A percentile compares a stretch with the other conserved stretches of the same genome.
phyloP scores from a whole-genome alignment of 1,140 invertebrate genomes.

The Leptopilina clavipes region DNA sequence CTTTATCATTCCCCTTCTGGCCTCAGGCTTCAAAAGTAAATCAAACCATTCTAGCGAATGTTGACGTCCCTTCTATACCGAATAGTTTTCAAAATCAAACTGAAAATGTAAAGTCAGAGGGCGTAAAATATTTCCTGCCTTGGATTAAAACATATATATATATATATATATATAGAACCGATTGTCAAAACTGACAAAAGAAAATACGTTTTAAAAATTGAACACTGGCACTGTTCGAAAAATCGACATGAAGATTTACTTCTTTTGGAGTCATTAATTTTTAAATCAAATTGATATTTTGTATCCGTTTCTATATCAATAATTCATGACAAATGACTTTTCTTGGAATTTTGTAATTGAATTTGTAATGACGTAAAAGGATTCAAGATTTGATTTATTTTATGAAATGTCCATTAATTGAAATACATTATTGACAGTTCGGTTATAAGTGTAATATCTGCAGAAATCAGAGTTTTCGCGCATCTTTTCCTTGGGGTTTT shows the following conservation, averaged over 20 bases:
- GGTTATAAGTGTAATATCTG: background rate
- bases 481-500: constrained; percentile 21
- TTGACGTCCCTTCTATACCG: constrained; percentile 10
- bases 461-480: constrained; percentile 17
- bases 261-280: too few relatives aligned
- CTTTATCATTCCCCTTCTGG: constrained; percentile 26
- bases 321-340: too few relatives aligned
- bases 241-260: too few relatives aligned
- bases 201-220: background rate
- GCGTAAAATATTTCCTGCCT: constrained; percentile 34
- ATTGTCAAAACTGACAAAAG: background rate
- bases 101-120: constrained; percentile 23
- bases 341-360: too few relatives aligned
- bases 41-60: constrained; percentile 42
- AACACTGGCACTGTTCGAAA: too few relatives aligned
- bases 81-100: constrained; percentile 31
- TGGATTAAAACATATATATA: background rate
- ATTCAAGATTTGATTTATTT: background rate
- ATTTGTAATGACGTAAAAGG: too few relatives aligned
- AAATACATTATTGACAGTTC: background rate
- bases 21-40: constrained; percentile 49
- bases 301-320: too few relatives aligned
- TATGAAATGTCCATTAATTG: constrained; percentile 12
- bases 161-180: background rate
- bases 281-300: too few relatives aligned